Conservation (phyloP, 2,888 invertebrate species). For the Amphipyra tragopoginis region DNA sequence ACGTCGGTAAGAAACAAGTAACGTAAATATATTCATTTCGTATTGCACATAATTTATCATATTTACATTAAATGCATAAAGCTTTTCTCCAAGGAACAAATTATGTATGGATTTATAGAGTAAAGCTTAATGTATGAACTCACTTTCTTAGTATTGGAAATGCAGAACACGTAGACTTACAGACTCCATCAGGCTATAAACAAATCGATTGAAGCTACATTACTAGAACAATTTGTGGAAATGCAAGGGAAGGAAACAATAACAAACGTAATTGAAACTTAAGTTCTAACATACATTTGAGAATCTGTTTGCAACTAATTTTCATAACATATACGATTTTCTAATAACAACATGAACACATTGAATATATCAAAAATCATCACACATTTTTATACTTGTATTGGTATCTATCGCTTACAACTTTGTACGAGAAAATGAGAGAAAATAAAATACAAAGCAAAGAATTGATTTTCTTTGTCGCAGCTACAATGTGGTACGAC, state of each 20-base stretch:
- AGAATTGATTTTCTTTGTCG: conserved; percentile 39
- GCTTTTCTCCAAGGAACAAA: conserved; percentile 47
- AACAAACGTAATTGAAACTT: conserved; percentile 12
- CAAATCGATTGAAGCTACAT: conserved; percentile 1
- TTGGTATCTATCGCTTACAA: conserved; percentile 21
- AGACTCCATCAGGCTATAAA: background rate
- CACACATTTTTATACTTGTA: conserved; percentile 1
- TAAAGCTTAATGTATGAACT: background rate
- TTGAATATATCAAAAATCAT: background rate
- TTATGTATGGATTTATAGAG: conserved; percentile 19
- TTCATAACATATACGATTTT: background rate
- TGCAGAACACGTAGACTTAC: background rate
- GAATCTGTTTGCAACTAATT: too few species aligned
- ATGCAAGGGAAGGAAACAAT: conserved; percentile 1
- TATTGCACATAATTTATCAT: conserved; percentile 33
- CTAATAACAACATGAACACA: too few species aligned
- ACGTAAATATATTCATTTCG: conserved; percentile 27
- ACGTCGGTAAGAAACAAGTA: conserved; percentile 27
- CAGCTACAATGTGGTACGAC: conserved; percentile 13
- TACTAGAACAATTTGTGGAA: conserved; percentile 1
- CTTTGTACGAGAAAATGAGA: conserved; percentile 13
- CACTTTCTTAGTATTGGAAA: conserved; percentile 6
- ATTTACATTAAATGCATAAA: conserved; percentile 43
- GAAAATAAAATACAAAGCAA: conserved; percentile 28
- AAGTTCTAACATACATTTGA: background rate